Conservation (phyloP, 2,797 vertebrate genomes). For the Gobio occitaniae region DNA sequence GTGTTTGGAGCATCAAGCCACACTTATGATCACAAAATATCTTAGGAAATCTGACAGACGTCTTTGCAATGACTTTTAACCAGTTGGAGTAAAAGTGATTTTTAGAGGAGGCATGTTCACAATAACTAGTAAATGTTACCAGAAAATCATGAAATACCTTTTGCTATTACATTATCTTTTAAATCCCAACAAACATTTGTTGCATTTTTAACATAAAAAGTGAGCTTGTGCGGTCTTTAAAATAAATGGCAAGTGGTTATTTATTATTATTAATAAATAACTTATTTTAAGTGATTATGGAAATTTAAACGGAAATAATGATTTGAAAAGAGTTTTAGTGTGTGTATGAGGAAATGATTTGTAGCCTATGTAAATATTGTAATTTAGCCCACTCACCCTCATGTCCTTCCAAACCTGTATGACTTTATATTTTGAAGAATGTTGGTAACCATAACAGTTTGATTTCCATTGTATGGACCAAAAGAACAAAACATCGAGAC, state of each 20-base stretch:
- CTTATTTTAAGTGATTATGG: too few species aligned
- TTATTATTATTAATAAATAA: too few species aligned
- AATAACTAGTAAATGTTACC: neutral
- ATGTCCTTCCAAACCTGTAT: too few species aligned
- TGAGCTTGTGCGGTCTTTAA: neutral
- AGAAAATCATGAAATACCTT: neutral
- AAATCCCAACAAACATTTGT: neutral
- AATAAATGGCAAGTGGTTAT: neutral
- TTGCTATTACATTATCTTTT: neutral
- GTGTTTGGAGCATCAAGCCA: neutral
- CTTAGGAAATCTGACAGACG: neutral
- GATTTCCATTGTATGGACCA: neutral
- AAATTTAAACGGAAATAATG: too few species aligned
- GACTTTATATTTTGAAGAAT: too few species aligned
- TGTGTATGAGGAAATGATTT: too few species aligned
- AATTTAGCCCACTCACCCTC: too few species aligned
- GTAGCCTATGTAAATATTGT: too few species aligned
- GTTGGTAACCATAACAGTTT: too few species aligned
- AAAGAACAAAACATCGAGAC: too few species aligned
- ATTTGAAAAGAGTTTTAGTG: too few species aligned
- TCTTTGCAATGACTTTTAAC: neutral
- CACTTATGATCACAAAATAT: too few species aligned
- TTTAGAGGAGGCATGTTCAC: neutral
- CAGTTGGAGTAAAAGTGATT: neutral
- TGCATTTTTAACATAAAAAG: neutral